Base-by-base conservation (phyloP, 2,113 vertebrate genomes). In the Morone saxatilis region DNA sequence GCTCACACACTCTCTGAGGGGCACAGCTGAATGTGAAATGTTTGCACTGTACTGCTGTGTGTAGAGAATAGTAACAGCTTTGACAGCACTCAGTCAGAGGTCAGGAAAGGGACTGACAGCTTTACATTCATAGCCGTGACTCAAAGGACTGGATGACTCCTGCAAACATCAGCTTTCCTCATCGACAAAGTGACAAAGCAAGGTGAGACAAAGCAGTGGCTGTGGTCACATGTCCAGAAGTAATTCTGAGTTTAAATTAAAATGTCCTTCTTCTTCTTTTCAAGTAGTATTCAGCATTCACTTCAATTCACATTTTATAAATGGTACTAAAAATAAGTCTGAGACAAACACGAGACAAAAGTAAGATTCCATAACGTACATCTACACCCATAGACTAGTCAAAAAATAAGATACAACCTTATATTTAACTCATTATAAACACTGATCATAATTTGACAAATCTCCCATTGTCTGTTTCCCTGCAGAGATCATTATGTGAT, bases 11-110 rank as follows among this genome's bases (percentile, higher is more conserved):
- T 65, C 79, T 76, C 76, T 0, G 22, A 65, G 50, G 63, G 56
- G 72, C 41, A 14, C 12, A 7, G 57, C 59, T 68, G 66, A 79
- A 88, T 74, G 87, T 25, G 78, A 81, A 83, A 61, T 41, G 75
- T 76, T 78, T 47, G 78, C 79, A 63, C 40, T 59, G 78, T 84
- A 62, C 69, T 67, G 72, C 75, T 60, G 69, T 78, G 81, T 73
- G 54, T 59, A 16, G 80, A 82, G 62, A 89, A 81, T 71, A 85
- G 81, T 59, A 80, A 67, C 88, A 65, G 77, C 65, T 86, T 73
- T 89, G 86, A 84, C 85, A 85, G 86, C 71, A 65, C 83, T 84
- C 86, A 83, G 89, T 87, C 89, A 89, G 91, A 86, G 89, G 89
- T 90, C 86, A 86, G 76, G 51, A 67, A 59, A 78, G 36, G 65